These are phyloP conservation scores for Lepidocolaptes lacrymiger DNA, from an alignment of 2,797 vertebrate species.

Conservation along the genomic window DNA sequence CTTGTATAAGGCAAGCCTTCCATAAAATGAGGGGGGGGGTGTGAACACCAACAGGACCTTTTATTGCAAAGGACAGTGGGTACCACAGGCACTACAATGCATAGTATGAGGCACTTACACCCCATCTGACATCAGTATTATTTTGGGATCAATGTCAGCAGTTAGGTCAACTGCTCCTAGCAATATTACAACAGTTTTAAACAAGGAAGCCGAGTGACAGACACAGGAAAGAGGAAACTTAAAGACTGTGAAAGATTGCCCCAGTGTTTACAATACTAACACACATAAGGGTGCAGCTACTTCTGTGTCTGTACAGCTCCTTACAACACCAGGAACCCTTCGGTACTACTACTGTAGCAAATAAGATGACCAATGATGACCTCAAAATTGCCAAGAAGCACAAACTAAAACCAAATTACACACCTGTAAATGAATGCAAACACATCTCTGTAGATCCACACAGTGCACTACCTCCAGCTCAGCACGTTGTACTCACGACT, in stretches of 20 bases:
- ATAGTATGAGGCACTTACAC: background rate
- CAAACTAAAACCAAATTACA: background rate
- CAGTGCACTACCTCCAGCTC: background rate
- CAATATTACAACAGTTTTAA: background rate
- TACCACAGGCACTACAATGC: background rate
- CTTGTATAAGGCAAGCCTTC: background rate
- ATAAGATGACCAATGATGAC: background rate
- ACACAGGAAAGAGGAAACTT: constrained; percentile 28
- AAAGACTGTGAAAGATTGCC: background rate
- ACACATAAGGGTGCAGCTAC: background rate
- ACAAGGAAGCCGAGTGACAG: background rate
- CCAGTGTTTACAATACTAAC: background rate
- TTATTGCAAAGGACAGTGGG: background rate
- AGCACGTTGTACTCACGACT: background rate
- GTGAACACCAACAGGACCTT: background rate
- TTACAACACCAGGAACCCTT: background rate
- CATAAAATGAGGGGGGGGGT: background rate
- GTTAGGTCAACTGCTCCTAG: background rate
- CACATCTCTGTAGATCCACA: background rate
- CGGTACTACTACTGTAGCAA: background rate
- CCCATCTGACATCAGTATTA: background rate
- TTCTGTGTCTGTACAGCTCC: background rate
- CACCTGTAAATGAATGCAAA: background rate
- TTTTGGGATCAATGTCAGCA: background rate
- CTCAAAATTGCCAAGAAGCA: fast-evolving